Conservation (phyloP, 37 sponge, comb jelly and placozoan genomes). For the Aplysina aerophoba region DNA sequence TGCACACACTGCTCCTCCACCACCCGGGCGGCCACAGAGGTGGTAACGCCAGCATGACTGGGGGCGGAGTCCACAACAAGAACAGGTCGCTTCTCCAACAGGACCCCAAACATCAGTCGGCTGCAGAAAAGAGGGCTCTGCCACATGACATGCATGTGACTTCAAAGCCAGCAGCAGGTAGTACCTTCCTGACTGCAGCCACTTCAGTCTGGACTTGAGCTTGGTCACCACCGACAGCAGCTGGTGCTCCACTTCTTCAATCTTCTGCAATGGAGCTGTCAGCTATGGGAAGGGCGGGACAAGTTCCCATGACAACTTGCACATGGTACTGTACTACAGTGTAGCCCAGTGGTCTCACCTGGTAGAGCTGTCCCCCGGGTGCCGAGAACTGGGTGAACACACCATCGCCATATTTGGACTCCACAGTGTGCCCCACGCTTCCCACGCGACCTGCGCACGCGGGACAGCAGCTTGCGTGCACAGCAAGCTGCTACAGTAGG, state of each 20-base stretch:
- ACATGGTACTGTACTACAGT: too few species aligned
- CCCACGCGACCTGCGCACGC: conserved; percentile 48
- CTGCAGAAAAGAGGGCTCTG: conserved; percentile 26
- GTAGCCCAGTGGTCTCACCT: conserved; percentile 43
- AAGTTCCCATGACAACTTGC: too few species aligned
- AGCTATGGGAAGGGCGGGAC: neutral
- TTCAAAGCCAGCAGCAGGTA: neutral
- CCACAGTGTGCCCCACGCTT: conserved; percentile 16
- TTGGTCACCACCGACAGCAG: conserved; percentile 40
- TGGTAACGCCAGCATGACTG: conserved; percentile 34
- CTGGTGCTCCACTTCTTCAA: conserved; percentile 47
- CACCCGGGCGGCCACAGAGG: conserved; percentile 12
- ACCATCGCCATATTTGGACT: conserved; percentile 66
- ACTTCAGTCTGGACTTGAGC: conserved; percentile 66
- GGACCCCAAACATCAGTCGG: conserved; percentile 59
- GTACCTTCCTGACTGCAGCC: conserved; percentile 83
- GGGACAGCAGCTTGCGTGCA: too few species aligned
- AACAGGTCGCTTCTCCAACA: conserved; percentile 50
- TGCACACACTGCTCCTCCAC: conserved; percentile 61
- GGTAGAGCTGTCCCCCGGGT: conserved; percentile 55
- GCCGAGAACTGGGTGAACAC: conserved; percentile 51
- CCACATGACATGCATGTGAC: conserved; percentile 9
- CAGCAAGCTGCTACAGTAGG: too few species aligned
- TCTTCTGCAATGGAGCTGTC: conserved; percentile 19
- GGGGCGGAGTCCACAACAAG: conserved; percentile 45